Conservation (phyloP, 2,888 invertebrate species). For the Ceramica pisi region DNA sequence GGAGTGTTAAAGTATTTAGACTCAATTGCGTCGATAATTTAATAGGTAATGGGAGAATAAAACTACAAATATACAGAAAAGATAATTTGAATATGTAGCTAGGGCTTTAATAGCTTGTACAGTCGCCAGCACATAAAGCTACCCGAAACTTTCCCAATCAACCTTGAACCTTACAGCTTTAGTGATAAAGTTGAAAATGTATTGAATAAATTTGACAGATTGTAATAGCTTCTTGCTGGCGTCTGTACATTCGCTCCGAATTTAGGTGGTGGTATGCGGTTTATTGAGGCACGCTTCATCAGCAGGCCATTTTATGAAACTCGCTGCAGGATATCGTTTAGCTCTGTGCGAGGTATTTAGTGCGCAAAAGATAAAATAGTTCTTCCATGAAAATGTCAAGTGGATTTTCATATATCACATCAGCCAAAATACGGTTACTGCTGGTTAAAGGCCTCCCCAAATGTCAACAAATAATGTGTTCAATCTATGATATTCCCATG, state of each 20-base stretch:
- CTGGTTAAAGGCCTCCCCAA: not conserved
- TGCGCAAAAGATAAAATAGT: not conserved
- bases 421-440: too few species aligned
- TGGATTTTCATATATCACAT: too few species aligned
- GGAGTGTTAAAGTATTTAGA: not conserved
- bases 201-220: too few species aligned
- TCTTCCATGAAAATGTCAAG: not conserved
- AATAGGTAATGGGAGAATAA: not conserved
- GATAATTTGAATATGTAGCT: not conserved
- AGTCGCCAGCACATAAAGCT: too few species aligned
- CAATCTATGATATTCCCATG: too few species aligned
- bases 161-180: too few species aligned
- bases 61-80: conserved; percentile 11
- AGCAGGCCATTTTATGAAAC: not conserved
- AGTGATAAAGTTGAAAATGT: too few species aligned
- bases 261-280: not conserved
- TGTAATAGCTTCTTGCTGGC: too few species aligned
- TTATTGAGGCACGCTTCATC: not conserved
- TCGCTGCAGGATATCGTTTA: not conserved
- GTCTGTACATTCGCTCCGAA: not conserved
- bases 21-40: not conserved
- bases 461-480: not conserved
- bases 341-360: not conserved
- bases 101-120: not conserved
- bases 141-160: too few species aligned